Conservation (phyloP, 2,113 vertebrate genomes). For the Megaceryle torquata region DNA sequence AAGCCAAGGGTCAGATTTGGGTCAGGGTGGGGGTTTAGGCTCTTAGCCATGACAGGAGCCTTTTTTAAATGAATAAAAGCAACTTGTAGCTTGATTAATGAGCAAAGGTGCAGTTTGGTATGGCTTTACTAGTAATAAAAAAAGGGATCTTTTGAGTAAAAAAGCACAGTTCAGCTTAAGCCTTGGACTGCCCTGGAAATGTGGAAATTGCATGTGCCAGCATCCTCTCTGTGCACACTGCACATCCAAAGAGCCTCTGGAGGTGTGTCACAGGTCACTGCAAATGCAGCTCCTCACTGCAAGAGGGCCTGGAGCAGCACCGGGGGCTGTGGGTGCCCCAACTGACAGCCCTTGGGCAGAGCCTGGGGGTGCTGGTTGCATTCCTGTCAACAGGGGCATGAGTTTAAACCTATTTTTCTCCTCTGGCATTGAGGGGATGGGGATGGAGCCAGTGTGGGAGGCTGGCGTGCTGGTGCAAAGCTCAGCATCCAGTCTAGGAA, state of each 20-base stretch:
- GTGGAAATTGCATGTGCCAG: neutral
- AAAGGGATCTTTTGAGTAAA: neutral
- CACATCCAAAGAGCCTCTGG: neutral
- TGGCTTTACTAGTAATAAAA: neutral
- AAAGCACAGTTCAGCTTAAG: neutral
- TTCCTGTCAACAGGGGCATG: neutral
- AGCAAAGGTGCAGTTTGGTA: neutral
- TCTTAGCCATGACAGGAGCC: neutral
- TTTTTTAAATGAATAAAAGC: neutral
- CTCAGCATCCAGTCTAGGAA: neutral
- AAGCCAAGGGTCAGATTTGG: neutral
- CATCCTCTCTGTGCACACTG: neutral
- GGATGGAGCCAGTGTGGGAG: neutral
- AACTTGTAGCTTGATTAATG: neutral
- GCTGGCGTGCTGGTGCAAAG: neutral
- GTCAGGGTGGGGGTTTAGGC: neutral
- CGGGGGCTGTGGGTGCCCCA: fast-evolving
- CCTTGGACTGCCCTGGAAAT: neutral
- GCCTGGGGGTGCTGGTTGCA: neutral
- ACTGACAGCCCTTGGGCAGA: neutral
- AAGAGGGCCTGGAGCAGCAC: neutral
- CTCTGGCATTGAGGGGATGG: neutral
- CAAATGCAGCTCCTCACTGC: fast-evolving
- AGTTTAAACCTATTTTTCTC: neutral
- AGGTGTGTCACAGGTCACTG: neutral